Conservation (phyloP, 35 echinoderm and acorn worm species). For the Ophiothrix spiculata region DNA sequence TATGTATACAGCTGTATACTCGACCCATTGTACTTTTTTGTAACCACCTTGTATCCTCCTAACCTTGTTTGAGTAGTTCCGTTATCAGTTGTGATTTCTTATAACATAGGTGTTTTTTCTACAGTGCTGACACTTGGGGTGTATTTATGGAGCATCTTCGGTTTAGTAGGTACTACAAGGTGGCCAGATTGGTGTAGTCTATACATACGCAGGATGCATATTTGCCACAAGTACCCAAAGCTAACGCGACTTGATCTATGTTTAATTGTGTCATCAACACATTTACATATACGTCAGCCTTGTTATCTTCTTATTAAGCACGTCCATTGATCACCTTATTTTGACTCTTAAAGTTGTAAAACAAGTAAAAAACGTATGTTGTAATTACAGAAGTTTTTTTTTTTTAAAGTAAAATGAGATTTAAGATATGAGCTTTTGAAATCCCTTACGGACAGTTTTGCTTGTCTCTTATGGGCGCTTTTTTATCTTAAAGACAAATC, state of each 20-base stretch:
- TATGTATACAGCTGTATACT: background rate
- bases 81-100: slow-evolving; percentile 9
- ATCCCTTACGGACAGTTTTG: too few species aligned
- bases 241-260: background rate
- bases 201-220: background rate
- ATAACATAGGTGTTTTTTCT: background rate
- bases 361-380: background rate
- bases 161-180: background rate
- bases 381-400: background rate
- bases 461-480: too few species aligned
- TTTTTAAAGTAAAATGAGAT: background rate
- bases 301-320: slow-evolving; percentile 9
- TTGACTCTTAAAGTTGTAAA: background rate
- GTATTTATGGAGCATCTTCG: slow-evolving; percentile 1
- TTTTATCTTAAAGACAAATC: too few species aligned
- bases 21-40: background rate
- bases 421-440: background rate
- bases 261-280: slow-evolving; percentile 3
- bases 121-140: background rate
- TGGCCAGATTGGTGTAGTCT: background rate
- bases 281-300: background rate
- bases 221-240: background rate
- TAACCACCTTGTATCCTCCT: background rate
- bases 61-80: slow-evolving; percentile 2
- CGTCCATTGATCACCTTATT: background rate